These are phyloP conservation scores for Actias luna DNA, from an alignment of 2,888 invertebrate genomes.

Conservation along the genomic window DNA sequence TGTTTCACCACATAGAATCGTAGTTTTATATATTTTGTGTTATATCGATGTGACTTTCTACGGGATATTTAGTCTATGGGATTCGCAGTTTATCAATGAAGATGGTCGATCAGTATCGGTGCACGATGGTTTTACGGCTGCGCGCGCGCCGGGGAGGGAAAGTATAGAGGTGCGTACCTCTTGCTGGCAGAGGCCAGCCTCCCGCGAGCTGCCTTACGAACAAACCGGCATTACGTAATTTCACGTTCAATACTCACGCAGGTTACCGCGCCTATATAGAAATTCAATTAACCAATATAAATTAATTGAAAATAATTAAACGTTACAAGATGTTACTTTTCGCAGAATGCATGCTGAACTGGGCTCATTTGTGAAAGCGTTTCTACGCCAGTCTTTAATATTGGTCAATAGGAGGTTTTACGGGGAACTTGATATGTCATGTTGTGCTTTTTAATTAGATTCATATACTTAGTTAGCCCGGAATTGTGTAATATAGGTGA, in stretches of 20 bases:
- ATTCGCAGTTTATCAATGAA: constrained; percentile 66
- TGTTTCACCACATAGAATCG: no score
- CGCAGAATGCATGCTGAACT: no score
- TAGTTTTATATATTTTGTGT: no score
- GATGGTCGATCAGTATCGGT: constrained; percentile 57
- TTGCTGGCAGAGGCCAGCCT: constrained; percentile 14
- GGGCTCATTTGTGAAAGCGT: no score
- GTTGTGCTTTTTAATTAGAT: no score
- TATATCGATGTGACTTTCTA: constrained; percentile 26
- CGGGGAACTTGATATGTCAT: no score
- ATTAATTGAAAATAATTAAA: background rate
- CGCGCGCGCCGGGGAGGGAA: constrained; percentile 44
- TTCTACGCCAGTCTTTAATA: no score
- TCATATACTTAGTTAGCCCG: no score
- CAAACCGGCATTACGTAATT: background rate
- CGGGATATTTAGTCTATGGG: constrained; percentile 38
- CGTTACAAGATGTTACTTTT: background rate
- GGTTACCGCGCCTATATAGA: background rate
- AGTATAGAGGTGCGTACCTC: constrained; percentile 35
- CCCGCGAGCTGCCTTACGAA: constrained; percentile 2
- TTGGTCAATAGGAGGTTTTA: no score
- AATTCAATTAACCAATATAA: no score
- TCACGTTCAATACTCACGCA: background rate
- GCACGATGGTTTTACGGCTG: constrained; percentile 25
- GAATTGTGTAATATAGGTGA: no score